phyloP scores from a whole-genome alignment of 2,888 invertebrate genomes.

The Fissipunctia ypsillon region DNA sequence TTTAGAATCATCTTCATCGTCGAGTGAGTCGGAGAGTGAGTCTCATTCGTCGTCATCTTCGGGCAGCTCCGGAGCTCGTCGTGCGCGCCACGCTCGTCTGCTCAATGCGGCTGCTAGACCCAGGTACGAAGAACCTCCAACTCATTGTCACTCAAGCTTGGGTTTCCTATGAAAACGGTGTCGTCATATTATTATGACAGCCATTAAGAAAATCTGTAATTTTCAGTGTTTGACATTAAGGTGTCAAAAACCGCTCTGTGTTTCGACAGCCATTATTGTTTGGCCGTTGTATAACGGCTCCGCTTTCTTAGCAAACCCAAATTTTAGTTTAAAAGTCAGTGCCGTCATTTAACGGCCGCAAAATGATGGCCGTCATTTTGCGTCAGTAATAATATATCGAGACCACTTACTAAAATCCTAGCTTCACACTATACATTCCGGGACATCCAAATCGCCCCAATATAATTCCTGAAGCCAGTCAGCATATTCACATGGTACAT shows the following conservation, averaged over 20 bases:
- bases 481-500: background rate
- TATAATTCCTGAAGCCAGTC: background rate
- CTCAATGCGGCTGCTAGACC: slow-evolving; percentile 86
- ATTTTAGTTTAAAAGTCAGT: no score
- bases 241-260: no score
- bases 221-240: background rate
- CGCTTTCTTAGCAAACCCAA: no score
- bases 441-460: background rate
- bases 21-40: slow-evolving; percentile 88
- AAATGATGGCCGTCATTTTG: no score
- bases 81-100: slow-evolving; percentile 84
- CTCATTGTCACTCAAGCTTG: no score
- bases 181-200: background rate
- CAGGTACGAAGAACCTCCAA: slow-evolving; percentile 69
- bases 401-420: background rate
- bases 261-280: no score
- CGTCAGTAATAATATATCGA: background rate
- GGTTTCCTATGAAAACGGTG: background rate
- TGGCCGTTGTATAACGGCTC: no score
- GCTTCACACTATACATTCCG: background rate
- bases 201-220: background rate
- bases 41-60: slow-evolving; percentile 88
- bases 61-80: slow-evolving; percentile 85
- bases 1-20: slow-evolving; percentile 86
- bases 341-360: no score